A percentile compares a stretch with the other conserved stretches of the same genome.
These are phyloP conservation scores for Taeniopygia guttata DNA, from an alignment of 2,797 vertebrate genomes.

Conservation along the genomic window DNA sequence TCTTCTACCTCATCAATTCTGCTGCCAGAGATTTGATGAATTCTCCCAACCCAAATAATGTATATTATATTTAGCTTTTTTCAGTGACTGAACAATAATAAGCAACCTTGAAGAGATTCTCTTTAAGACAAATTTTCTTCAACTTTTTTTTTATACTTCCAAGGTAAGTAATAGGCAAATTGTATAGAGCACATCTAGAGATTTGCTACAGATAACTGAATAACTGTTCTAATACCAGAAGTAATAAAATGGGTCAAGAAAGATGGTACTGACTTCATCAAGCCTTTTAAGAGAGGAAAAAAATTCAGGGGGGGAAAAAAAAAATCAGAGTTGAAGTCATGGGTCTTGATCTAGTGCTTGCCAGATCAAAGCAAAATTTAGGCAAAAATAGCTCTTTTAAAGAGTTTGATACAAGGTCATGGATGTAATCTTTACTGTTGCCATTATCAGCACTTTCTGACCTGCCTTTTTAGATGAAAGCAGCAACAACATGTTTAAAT, in stretches of 20 bases:
- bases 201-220: background rate
- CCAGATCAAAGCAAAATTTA: background rate
- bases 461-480: background rate
- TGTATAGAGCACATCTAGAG: background rate
- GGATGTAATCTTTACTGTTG: background rate
- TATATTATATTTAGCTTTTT: background rate
- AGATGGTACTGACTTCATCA: background rate
- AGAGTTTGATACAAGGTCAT: background rate
- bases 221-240: background rate
- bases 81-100: background rate
- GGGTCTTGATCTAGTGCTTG: background rate
- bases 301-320: background rate
- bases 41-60: background rate
- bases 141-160: background rate
- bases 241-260: background rate
- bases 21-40: background rate
- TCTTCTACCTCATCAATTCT: background rate
- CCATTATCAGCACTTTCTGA: background rate
- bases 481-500: rapidly evolving
- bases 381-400: background rate
- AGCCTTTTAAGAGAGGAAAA: background rate
- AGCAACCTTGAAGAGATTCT: background rate
- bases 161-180: background rate
- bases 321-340: background rate
- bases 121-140: background rate